Base-by-base conservation (phyloP, 2,888 invertebrate species). In the Anthoptus insignis region DNA sequence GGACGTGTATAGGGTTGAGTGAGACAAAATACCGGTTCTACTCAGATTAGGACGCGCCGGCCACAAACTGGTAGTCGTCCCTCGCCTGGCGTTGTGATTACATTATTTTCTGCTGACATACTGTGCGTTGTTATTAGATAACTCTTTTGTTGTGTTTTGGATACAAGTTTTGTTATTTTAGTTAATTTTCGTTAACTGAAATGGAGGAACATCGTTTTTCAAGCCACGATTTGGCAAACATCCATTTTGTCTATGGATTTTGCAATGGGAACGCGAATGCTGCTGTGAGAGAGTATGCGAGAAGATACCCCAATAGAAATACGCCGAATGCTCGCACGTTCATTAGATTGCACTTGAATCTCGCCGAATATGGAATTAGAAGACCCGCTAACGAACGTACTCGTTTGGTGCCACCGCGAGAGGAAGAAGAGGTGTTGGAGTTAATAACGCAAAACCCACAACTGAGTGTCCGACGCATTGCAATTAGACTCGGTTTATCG, bases 271-370 rank as follows among this genome's bases (percentile, higher is more conserved):
- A 57, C 29, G 61, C 65, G 8, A 59, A 54, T 57, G 58, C n/a
- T 32, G 61, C 64, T 59, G 67, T 65, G 32, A 54, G 53, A 54
- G 63, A 59, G 34, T 67, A 65, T 65, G 65, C 63, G 16, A 24
- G 59, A 27, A 69, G 69, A 32, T 69, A 64, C 47, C 69, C 64
- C n/a, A 67, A 69, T 21, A 54, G 65, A 65, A 59, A 56, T 57
- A 69, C 69, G 58, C 69, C 65, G 21, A 69, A 65, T 64, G 65
- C 63, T 59, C 65, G 60, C 53, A 65, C 64, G 3, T 69, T 67
- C 53, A 50, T 67, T 21, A 50, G 60, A 54, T 39, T 64, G 1
- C 64, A 67, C 56, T 56, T 60, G 49, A 3, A 58, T 11, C 14
- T 39, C 11, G 39, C 16, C 13, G 39, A 39, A 39, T 13, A 39